Conservation (phyloP, 2,797 vertebrate genomes). For the Acrocephalus scirpaceus region DNA sequence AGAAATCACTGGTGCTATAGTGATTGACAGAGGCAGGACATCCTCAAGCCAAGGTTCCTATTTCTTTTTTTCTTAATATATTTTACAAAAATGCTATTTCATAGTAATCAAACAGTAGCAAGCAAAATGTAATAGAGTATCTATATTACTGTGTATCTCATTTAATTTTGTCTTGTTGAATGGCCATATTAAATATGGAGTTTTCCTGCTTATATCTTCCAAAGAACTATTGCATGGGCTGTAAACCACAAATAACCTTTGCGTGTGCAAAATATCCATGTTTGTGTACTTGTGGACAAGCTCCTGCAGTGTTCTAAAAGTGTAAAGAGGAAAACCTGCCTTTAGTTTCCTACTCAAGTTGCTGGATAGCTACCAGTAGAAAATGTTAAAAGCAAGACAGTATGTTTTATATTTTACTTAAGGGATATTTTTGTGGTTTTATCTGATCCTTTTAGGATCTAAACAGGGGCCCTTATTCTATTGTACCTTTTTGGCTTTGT, state of each 20-base stretch:
- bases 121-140: slow-evolving; percentile 46
- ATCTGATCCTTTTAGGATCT: slow-evolving; percentile 74
- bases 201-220: slow-evolving; percentile 73
- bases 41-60: slow-evolving; percentile 80
- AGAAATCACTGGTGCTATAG: slow-evolving; percentile 87
- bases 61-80: slow-evolving; percentile 56
- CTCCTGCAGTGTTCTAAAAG: slow-evolving; percentile 68
- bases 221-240: slow-evolving; percentile 61
- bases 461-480: slow-evolving; percentile 77
- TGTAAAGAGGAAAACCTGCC: slow-evolving; percentile 72
- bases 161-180: slow-evolving; percentile 66
- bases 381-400: slow-evolving; percentile 71
- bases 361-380: slow-evolving; percentile 66
- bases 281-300: slow-evolving; percentile 20
- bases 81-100: slow-evolving; percentile 41
- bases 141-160: slow-evolving; percentile 43
- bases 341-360: slow-evolving; percentile 64
- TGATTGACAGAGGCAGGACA: slow-evolving; percentile 85
- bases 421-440: slow-evolving; percentile 76
- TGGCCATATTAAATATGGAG: slow-evolving; percentile 29
- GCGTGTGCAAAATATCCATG: not conserved
- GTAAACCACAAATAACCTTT: not conserved
- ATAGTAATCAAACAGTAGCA: slow-evolving; percentile 55
- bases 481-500: slow-evolving; percentile 79
- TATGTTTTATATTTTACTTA: slow-evolving; percentile 74